Evolutionary conservation across 2,888 invertebrate species (phyloP).

Genomic region (Rhorus exstirpatorius): DNA sequence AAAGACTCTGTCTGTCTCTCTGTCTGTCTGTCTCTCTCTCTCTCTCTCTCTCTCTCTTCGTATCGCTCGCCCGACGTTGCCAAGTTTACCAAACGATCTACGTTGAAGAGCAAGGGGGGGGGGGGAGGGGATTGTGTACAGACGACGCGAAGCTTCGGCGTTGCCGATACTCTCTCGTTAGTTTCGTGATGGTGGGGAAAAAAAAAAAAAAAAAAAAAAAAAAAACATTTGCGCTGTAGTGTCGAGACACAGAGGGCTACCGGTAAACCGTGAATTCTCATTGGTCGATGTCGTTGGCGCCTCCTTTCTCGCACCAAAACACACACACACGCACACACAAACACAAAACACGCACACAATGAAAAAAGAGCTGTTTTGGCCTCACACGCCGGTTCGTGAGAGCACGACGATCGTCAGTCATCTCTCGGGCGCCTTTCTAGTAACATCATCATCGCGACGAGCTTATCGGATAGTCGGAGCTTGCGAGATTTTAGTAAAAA

Average conservation of each 20-base stretch:
- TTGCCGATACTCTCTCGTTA: slow-evolving; percentile 14
- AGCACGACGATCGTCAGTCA: slow-evolving; percentile 76
- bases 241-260: slow-evolving; percentile 23
- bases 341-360: neutral
- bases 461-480: slow-evolving; percentile 57
- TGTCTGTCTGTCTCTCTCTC: slow-evolving; percentile 5
- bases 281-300: slow-evolving; percentile 74
- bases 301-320: slow-evolving; percentile 71
- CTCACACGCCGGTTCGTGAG: slow-evolving; percentile 70
- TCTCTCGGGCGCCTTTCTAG: slow-evolving; percentile 82
- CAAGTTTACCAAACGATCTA: slow-evolving; percentile 43
- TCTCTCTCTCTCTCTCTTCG: slow-evolving; percentile 8
- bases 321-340: neutral
- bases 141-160: slow-evolving; percentile 13
- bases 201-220: neutral
- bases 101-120: slow-evolving; percentile 31
- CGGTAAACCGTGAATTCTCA: slow-evolving; percentile 50
- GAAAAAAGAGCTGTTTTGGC: slow-evolving; percentile 62
- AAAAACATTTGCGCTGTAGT: neutral
- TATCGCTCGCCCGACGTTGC: slow-evolving; percentile 59
- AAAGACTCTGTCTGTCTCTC: slow-evolving; percentile 19
- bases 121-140: slow-evolving; percentile 20
- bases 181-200: neutral
- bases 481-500: slow-evolving; percentile 46
- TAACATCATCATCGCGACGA: slow-evolving; percentile 70